Evolutionary conservation across 2,888 invertebrate genomes (phyloP).

Genomic region (Ochropleura leucogaster): DNA sequence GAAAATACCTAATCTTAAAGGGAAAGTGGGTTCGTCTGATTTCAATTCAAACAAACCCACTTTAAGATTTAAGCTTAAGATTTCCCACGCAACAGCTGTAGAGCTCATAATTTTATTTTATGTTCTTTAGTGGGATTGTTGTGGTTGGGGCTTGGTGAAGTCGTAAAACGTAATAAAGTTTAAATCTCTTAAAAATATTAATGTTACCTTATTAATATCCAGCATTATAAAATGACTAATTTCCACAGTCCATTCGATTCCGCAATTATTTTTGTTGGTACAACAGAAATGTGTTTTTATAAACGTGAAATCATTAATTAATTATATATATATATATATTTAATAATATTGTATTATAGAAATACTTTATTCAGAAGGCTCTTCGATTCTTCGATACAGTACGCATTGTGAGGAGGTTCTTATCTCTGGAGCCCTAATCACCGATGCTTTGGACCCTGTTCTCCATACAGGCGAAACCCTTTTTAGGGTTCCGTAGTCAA

Average conservation of each 20-base stretch:
- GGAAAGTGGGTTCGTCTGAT: slow-evolving; percentile 6
- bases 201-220: background rate
- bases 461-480: no score
- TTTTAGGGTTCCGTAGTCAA: no score
- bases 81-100: background rate
- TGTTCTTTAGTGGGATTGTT: background rate
- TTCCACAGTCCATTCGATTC: background rate
- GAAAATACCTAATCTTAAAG: slow-evolving; percentile 30
- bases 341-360: no score
- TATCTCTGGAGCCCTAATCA: no score
- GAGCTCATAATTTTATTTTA: background rate
- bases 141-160: background rate
- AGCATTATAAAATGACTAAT: background rate
- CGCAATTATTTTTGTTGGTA: background rate
- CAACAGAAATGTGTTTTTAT: no score
- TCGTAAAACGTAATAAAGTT: background rate
- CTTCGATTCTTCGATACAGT: no score
- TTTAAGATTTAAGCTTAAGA: background rate
- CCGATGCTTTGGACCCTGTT: no score
- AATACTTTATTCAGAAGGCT: no score
- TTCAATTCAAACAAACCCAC: background rate
- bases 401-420: no score
- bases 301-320: no score
- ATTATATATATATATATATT: no score
- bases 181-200: background rate